Base-by-base conservation (phyloP, 2,888 invertebrate genomes). In the Theretra japonica region DNA sequence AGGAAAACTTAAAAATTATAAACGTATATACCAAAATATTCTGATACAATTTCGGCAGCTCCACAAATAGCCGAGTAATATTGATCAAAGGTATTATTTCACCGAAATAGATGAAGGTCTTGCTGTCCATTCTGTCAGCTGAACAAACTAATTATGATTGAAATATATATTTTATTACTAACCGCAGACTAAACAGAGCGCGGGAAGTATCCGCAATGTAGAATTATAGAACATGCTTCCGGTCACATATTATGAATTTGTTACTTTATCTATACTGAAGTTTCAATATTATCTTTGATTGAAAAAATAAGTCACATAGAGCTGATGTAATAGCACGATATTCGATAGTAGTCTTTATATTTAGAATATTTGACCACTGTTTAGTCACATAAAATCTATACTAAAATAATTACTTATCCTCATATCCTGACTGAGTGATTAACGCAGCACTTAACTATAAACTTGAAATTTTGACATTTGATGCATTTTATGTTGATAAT, bases 41-140 rank as follows among this genome's bases (percentile, higher is more conserved):
- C 19, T 30, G 30, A 17, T 23, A 48, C n/a, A 50, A 50, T 70
- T 70, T 60, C 59, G 28, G 50, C 41, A 60, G 25, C 17, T 72
- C 71, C 72, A 56, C 50, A 69, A 76, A 79, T 80, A 76, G 73
- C 75, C 73, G 70, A 41, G 50, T 69, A 68, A 73, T 68, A 72
- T 71, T 68, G 62, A 77, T 75, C 72, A 72, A 76, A 75, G 73
- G 57, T 71, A 69, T 6, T 50, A 75, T 70, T 75, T 73, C 33
- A 19, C 60, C 60, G 75, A 80, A 75, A 80, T 77, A 77, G 60
- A 69, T 69, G 72, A 76, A 78, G 75, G 77, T 73, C 68, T 73
- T 30, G 41, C 23, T 75, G 48, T 77, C 75, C 70, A 74, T 74
- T 8, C 60, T 30, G 23, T 19, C 4, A 75, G 68, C 41, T 25